A percentile compares a stretch with the other conserved stretches of the same genome.
Conservation (phyloP, 2,797 vertebrate species). For the Hylomyscus alleni region DNA sequence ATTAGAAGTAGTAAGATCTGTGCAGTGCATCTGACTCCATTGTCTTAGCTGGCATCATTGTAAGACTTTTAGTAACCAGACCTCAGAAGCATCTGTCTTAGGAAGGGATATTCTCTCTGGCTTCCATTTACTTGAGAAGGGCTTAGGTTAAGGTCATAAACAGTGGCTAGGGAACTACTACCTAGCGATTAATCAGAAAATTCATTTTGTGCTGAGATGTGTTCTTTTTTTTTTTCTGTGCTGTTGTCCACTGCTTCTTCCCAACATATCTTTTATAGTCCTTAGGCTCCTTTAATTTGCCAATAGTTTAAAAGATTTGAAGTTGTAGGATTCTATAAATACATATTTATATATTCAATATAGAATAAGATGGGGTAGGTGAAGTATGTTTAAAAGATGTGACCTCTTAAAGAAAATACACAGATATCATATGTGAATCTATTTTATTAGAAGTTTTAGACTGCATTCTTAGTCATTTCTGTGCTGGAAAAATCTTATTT, state of each 20-base stretch:
- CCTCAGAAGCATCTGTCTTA: conserved; percentile 65
- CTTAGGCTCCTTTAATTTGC: conserved; percentile 27
- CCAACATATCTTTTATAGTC: neutral
- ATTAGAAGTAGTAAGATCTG: conserved; percentile 52
- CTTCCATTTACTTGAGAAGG: conserved; percentile 70
- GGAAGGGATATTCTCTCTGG: conserved; percentile 16
- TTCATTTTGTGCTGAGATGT: conserved; percentile 53
- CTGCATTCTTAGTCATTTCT: conserved; percentile 65
- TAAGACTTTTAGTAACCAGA: conserved; percentile 64
- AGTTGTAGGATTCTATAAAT: conserved; percentile 42
- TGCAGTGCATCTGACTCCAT: neutral
- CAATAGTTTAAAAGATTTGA: conserved; percentile 20
- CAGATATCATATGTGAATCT: conserved; percentile 56
- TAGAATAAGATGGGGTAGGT: conserved; percentile 5
- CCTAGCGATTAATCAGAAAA: conserved; percentile 76
- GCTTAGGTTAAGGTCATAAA: conserved; percentile 61
- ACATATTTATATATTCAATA: conserved; percentile 59
- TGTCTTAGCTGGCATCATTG: conserved; percentile 54
- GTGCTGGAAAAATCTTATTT: conserved; percentile 68
- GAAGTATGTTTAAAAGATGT: conserved; percentile 71
- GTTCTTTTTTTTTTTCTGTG: conserved; percentile 39
- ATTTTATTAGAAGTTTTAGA: conserved; percentile 69
- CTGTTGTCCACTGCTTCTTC: too few species aligned
- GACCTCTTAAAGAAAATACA: conserved; percentile 70
- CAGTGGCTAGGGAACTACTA: conserved; percentile 56